Conservation (phyloP, 2,113 vertebrate genomes). For the Anseranas semipalmata region DNA sequence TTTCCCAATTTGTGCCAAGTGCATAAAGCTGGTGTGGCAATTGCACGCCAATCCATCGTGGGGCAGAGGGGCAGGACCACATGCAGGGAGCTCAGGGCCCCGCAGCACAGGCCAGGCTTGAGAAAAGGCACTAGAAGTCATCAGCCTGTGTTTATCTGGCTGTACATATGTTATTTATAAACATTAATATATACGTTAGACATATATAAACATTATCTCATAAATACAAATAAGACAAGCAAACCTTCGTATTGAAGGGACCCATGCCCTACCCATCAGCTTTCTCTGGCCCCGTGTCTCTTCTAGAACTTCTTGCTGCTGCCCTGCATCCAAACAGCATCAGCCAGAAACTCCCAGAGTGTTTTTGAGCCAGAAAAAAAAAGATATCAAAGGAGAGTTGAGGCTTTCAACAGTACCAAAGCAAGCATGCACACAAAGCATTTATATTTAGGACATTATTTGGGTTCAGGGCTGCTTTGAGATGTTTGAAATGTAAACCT, state of each 20-base stretch:
- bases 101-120: background rate
- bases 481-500: background rate
- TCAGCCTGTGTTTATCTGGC: background rate
- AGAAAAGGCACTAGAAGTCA: background rate
- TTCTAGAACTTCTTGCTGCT: background rate
- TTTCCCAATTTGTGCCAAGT: background rate
- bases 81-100: accelerated
- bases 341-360: background rate
- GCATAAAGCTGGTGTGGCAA: accelerated
- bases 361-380: background rate
- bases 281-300: background rate
- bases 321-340: accelerated
- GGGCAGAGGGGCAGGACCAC: accelerated
- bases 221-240: background rate
- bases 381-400: background rate
- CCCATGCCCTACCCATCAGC: background rate
- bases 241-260: background rate
- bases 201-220: background rate
- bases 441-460: accelerated
- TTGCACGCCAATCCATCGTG: accelerated
- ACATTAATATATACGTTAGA: background rate
- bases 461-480: background rate
- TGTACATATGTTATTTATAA: accelerated
- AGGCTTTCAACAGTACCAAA: background rate
- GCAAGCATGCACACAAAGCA: background rate